Base-by-base conservation (phyloP, 2,113 vertebrate species). In the Clarias macrocephalus region DNA sequence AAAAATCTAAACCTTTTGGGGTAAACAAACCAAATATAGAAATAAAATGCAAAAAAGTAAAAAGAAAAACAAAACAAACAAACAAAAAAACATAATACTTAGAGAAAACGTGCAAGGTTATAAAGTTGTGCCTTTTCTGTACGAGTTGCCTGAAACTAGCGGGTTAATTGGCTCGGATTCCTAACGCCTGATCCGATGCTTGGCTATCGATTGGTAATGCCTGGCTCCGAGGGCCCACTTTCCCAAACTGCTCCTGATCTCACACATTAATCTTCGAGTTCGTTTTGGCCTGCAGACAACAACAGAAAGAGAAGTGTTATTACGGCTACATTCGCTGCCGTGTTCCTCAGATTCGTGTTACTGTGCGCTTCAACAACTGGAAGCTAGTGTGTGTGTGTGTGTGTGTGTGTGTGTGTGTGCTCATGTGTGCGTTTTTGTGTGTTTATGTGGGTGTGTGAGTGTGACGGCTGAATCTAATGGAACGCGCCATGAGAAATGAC, bases 401-500 rank as follows among this genome's bases (percentile, higher is more conserved):
- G 59, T 59, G 73, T 80, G 73, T 80, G 76, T 76, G 83, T 48
- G 59, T 77, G 79, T 59, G 83, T 63, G 66, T 76, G 70, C 19
- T 52, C 30, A 33, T 48, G 52, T 57, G 81, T 86, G 72, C 70
- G 83, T 83, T 66, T 86, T 82, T 87, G 85, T 83, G 75, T 86
- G 85, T 87, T 37, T 37, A 37, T n/a, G 60, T 48, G 52, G 42
- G 85, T 83, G 75, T 86, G 85, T 87, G 85, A 75, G 56, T 13
- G 66, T 12, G 56, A 85, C 83, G 70, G 85, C 23, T 66, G 16
- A 81, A 48, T 59, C 62, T 89, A 91, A 91, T 90, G 90, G 92
- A 93, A 92, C 75, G 88, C 48, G 65, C 88, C 85, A 85, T 90
- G 92, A 93, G 92, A 59, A 93, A 92, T 94, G 91, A 85, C 88